Evolutionary conservation across 92 coral and sea anemone genomes (phyloP).

Genomic region (Pocillopora grandis): DNA sequence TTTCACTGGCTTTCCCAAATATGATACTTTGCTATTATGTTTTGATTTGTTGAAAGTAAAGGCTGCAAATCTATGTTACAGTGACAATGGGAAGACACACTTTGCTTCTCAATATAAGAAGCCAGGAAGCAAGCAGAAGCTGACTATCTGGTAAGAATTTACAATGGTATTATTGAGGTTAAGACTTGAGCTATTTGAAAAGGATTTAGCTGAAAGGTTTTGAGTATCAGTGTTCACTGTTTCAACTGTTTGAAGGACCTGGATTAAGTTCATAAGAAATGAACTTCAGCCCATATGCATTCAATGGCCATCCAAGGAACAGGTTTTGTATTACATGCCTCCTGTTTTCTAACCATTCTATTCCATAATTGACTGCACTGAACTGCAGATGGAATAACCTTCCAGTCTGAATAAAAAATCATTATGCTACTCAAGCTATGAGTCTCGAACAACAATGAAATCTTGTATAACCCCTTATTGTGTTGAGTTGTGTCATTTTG

Average conservation of each 20-base stretch:
- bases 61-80: slow-evolving; percentile 54
- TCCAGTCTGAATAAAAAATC: slow-evolving; percentile 69
- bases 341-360: slow-evolving; percentile 48
- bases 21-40: slow-evolving; percentile 59
- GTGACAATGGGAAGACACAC: slow-evolving; percentile 34
- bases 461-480: slow-evolving; percentile 69
- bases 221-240: slow-evolving; percentile 44
- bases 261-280: slow-evolving; percentile 54
- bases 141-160: slow-evolving; percentile 52
- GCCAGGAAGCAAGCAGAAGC: slow-evolving; percentile 51
- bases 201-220: slow-evolving; percentile 62
- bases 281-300: slow-evolving; percentile 54
- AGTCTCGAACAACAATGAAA: slow-evolving; percentile 71
- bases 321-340: slow-evolving; percentile 57
- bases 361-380: slow-evolving; percentile 68
- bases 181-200: slow-evolving; percentile 58
- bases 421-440: slow-evolving; percentile 64
- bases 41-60: slow-evolving; percentile 48
- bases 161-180: slow-evolving; percentile 58
- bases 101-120: slow-evolving; percentile 22
- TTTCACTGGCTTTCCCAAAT: slow-evolving; percentile 64
- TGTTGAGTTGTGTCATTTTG: slow-evolving; percentile 33
- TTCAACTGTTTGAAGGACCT: slow-evolving; percentile 48
- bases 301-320: slow-evolving; percentile 60
- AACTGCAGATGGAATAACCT: slow-evolving; percentile 71